Conservation (phyloP, 2,113 vertebrate genomes). For the Limnothrissa miodon region DNA sequence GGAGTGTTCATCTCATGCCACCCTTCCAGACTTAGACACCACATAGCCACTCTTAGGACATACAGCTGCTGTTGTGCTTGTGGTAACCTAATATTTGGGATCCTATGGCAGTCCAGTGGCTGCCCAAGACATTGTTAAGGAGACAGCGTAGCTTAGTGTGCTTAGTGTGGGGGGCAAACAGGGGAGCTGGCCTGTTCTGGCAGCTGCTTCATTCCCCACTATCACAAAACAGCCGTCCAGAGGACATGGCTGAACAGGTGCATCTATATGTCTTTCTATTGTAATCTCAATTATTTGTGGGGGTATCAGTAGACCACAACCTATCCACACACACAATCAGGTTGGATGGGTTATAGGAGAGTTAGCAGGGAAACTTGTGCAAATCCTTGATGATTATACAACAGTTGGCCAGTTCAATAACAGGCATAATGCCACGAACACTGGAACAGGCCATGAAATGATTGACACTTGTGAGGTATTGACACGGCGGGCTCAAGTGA, state of each 20-base stretch:
- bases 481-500: neutral
- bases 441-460: neutral
- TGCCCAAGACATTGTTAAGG: conserved; percentile 7
- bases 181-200: conserved; percentile 24
- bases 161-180: too few species aligned
- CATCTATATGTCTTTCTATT: neutral
- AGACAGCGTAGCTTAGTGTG: conserved; percentile 19
- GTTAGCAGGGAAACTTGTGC: neutral
- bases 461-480: neutral
- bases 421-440: conserved; percentile 10
- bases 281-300: neutral
- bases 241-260: conserved; percentile 44
- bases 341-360: conserved; percentile 8
- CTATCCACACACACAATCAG: too few species aligned
- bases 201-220: conserved; percentile 38
- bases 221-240: neutral
- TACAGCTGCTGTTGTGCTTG: conserved; percentile 28
- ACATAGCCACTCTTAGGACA: conserved; percentile 8
- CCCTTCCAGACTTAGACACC: neutral
- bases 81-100: conserved; percentile 9
- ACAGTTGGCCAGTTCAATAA: neutral
- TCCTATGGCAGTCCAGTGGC: neutral
- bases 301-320: neutral
- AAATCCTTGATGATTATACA: conserved; percentile 26
- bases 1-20: conserved; percentile 2